These are phyloP conservation scores for Cheilosia soror DNA, from an alignment of 2,888 invertebrate genomes.

Conservation along the genomic window DNA sequence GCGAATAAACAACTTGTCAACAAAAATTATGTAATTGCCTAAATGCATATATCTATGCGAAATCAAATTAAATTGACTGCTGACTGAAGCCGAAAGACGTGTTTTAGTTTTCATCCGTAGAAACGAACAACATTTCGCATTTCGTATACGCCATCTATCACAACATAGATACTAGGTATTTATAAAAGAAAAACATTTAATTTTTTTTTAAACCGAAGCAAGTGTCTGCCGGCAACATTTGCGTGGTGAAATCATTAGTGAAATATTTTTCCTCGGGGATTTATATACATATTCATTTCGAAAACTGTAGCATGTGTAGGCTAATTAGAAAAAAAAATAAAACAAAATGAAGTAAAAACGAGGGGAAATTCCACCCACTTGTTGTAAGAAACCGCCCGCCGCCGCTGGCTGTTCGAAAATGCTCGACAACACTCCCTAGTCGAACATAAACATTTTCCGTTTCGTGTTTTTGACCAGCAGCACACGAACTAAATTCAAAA, in stretches of 20 bases:
- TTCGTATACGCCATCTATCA: conserved; percentile 22
- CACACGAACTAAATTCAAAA: conserved; percentile 16
- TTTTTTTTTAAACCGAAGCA: conserved; percentile 55
- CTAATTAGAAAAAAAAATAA: conserved; percentile 59
- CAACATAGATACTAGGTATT: conserved; percentile 25
- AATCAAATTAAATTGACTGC: conserved; percentile 40
- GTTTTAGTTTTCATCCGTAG: conserved; percentile 10
- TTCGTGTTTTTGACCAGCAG: conserved; percentile 30
- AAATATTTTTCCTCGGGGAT: conserved; percentile 55
- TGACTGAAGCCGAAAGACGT: conserved; percentile 38
- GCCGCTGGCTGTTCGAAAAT: not conserved
- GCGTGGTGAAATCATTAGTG: conserved; percentile 71
- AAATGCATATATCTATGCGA: conserved; percentile 16
- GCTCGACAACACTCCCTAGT: not conserved
- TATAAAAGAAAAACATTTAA: conserved; percentile 10
- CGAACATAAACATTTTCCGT: conserved; percentile 43
- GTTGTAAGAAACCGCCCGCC: conserved; percentile 49
- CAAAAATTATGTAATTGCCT: conserved; percentile 56
- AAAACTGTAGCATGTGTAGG: conserved; percentile 47
- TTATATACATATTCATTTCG: conserved; percentile 24
- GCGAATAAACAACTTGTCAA: not conserved
- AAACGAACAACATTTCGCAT: conserved; percentile 10
- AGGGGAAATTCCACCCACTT: conserved; percentile 68
- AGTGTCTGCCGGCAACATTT: conserved; percentile 70
- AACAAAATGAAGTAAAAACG: not conserved